Evolutionary conservation across 2,888 invertebrate species (phyloP).

Genomic region (Andrena marginata): DNA sequence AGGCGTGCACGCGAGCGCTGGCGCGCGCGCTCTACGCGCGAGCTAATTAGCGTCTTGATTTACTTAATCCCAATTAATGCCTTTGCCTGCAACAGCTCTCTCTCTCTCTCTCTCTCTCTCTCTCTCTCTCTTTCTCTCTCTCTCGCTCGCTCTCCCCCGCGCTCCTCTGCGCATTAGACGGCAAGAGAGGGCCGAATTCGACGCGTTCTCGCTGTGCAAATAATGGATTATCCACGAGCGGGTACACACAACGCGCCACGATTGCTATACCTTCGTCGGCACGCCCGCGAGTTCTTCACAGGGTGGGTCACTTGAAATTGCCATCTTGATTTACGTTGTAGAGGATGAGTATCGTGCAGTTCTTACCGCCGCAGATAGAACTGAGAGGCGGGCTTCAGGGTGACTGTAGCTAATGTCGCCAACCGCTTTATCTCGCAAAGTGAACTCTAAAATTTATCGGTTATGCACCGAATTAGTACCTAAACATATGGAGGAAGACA

Average conservation of each 20-base stretch:
- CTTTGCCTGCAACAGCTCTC: conserved; percentile 74
- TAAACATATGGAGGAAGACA: too few relatives aligned
- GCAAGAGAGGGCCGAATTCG: conserved; percentile 71
- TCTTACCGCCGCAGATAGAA: too few relatives aligned
- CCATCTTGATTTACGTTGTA: too few relatives aligned
- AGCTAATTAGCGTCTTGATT: conserved; percentile 85
- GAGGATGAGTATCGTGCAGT: too few relatives aligned
- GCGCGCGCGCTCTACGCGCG: conserved; percentile 69
- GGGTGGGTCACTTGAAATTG: not conserved
- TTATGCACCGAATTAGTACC: too few relatives aligned
- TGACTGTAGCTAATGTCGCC: too few relatives aligned
- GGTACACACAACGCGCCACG: conserved; percentile 72
- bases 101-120: conserved; percentile 8
- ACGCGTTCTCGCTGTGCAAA: conserved; percentile 79
- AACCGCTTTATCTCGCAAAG: too few relatives aligned
- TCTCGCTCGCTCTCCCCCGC: not conserved
- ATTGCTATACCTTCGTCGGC: conserved; percentile 58
- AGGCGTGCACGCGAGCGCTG: conserved; percentile 31
- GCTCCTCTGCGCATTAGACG: conserved; percentile 68
- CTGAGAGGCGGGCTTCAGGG: too few relatives aligned
- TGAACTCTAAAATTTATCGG: too few relatives aligned
- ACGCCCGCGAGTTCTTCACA: conserved; percentile 6
- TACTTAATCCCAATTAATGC: conserved; percentile 85
- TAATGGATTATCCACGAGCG: conserved; percentile 83
- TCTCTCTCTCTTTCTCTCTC: not conserved